Percentiles rank a stretch among this genome's conserved stretches.
These are phyloP conservation scores for Pseudopipra pipra DNA, from an alignment of 2,113 vertebrate species.

Conservation along the genomic window DNA sequence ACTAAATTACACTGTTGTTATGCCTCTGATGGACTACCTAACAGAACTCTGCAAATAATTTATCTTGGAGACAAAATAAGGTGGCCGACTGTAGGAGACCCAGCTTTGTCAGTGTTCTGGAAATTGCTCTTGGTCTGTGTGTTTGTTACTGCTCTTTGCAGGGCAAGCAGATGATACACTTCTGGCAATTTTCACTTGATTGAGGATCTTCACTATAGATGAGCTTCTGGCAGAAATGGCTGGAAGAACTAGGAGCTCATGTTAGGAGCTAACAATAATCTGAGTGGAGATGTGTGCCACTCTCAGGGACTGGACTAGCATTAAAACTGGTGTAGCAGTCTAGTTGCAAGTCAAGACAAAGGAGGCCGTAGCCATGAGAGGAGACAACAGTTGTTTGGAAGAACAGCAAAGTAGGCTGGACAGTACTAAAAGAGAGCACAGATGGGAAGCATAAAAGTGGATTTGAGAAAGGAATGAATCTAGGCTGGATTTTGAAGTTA, in stretches of 20 bases:
- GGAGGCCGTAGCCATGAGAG: background rate
- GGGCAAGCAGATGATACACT: background rate
- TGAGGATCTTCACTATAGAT: background rate
- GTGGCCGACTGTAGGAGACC: background rate
- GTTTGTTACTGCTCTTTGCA: background rate
- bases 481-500: background rate
- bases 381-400: background rate
- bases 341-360: background rate
- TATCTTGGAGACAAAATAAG: background rate
- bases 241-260: background rate
- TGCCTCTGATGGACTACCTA: background rate
- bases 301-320: background rate
- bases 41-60: background rate
- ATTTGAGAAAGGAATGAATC: background rate
- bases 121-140: background rate
- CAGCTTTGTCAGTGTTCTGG: background rate
- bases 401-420: background rate
- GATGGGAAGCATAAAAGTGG: background rate
- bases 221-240: background rate
- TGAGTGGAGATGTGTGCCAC: accelerated
- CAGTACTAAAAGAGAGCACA: background rate
- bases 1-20: background rate
- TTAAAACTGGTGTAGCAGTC: background rate
- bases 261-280: background rate
- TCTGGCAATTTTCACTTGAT: background rate